phyloP scores from a whole-genome alignment of 2,888 invertebrate species.

The Euphydryas editha region DNA sequence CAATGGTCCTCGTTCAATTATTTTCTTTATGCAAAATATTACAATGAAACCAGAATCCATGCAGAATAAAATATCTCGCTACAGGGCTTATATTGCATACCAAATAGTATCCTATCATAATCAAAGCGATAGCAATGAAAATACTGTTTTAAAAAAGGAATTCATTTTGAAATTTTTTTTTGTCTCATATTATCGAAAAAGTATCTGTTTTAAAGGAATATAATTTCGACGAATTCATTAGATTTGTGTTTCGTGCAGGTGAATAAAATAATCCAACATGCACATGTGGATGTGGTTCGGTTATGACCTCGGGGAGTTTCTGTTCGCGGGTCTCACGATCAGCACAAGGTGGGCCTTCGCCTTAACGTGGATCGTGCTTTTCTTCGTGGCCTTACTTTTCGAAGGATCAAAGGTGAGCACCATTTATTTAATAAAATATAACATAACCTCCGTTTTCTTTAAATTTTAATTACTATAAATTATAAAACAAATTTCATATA shows the following conservation, averaged over 20 bases:
- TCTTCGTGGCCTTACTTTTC: constrained; percentile 84
- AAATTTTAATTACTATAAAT: neutral
- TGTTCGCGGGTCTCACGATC: constrained; percentile 85
- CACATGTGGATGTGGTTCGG: constrained; percentile 88
- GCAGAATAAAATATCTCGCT: no score
- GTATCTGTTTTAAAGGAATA: neutral
- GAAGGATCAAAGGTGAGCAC: constrained; percentile 80
- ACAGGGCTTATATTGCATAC: no score
- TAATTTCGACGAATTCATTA: neutral
- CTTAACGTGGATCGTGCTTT: constrained; percentile 83
- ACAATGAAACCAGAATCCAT: no score
- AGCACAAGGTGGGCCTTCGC: constrained; percentile 79
- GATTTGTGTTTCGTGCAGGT: constrained; percentile 16
- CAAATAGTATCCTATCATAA: no score
- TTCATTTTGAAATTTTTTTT: neutral
- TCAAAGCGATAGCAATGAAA: no score
- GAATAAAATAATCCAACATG: constrained; percentile 65
- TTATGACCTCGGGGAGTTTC: constrained; percentile 84
- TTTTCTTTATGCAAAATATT: no score
- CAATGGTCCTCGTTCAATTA: neutral
- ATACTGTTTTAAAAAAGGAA: no score
- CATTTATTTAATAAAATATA: neutral
- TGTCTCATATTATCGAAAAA: neutral
- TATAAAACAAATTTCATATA: neutral
- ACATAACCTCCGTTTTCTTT: neutral